A percentile compares a stretch with the other conserved stretches of the same genome.
phyloP scores from a whole-genome alignment of 2,888 invertebrate genomes.

The Orthosia incerta region DNA sequence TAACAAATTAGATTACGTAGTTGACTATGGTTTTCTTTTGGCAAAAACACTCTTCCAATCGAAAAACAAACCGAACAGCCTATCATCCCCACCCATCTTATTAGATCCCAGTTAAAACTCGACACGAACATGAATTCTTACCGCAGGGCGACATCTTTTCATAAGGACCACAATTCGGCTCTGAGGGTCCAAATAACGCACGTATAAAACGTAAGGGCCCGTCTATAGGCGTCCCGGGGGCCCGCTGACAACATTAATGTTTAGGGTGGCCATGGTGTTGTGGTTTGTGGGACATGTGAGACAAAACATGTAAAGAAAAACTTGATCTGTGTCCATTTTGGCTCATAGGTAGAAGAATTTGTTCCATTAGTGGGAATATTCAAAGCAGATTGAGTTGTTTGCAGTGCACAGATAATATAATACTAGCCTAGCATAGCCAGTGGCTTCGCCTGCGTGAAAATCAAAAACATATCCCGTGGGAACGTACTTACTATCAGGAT shows the following conservation, averaged over 20 bases:
- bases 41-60: background rate
- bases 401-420: too few species aligned
- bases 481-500: too few species aligned
- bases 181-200: slow-evolving; percentile 61
- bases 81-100: slow-evolving; percentile 52
- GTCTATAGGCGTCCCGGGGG: slow-evolving; percentile 59
- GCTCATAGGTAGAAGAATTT: too few species aligned
- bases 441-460: too few species aligned
- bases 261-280: slow-evolving; percentile 32
- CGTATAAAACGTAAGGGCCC: slow-evolving; percentile 69
- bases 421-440: too few species aligned
- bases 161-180: slow-evolving; percentile 62
- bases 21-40: background rate
- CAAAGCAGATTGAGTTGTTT: too few species aligned
- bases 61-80: background rate
- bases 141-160: slow-evolving; percentile 64
- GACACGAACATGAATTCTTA: slow-evolving; percentile 48
- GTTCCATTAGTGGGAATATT: too few species aligned
- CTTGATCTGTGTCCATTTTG: too few species aligned
- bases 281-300: slow-evolving; percentile 21
- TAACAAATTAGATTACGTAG: too few species aligned
- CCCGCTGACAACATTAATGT: slow-evolving; percentile 67
- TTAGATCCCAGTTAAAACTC: slow-evolving; percentile 58
- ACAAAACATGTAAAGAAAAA: background rate
- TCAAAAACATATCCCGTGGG: too few species aligned